Evolutionary conservation across 1,140 invertebrate genomes (phyloP).

Genomic region (Alviniconcha marisindica): DNA sequence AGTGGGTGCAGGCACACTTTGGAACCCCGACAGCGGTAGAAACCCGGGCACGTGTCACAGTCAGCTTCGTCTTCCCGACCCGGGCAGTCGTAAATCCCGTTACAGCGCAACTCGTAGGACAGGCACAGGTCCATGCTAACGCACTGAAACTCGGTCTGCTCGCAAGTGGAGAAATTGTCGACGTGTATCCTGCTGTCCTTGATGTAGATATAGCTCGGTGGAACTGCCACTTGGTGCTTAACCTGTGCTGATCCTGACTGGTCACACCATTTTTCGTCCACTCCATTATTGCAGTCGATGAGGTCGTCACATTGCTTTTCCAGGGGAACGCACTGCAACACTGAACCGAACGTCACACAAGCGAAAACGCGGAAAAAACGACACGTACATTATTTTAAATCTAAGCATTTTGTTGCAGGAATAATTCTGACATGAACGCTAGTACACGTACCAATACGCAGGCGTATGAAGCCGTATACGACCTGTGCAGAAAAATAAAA

Average conservation of each 20-base stretch:
- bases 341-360: too few species aligned
- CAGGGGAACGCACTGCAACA: neutral
- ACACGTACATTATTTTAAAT: too few species aligned
- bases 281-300: neutral
- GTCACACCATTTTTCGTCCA: neutral
- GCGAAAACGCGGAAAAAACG: too few species aligned
- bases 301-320: neutral
- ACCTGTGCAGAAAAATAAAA: too few species aligned
- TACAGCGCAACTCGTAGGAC: neutral
- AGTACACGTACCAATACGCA: too few species aligned
- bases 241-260: too few species aligned
- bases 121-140: neutral
- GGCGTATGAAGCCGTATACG: too few species aligned
- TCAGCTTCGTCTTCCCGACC: neutral
- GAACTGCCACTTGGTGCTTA: neutral
- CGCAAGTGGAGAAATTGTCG: neutral
- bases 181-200: neutral
- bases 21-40: conserved; percentile 24
- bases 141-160: neutral
- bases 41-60: conserved; percentile 36
- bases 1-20: conserved; percentile 14
- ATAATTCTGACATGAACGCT: too few species aligned
- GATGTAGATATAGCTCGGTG: neutral
- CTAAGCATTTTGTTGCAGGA: too few species aligned
- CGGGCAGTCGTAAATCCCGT: conserved; percentile 11